A percentile compares a stretch with the other conserved stretches of the same genome.
These are phyloP conservation scores for Enteromius unitaeniatus DNA, from an alignment of 2,797 vertebrate genomes.

Conservation along the genomic window DNA sequence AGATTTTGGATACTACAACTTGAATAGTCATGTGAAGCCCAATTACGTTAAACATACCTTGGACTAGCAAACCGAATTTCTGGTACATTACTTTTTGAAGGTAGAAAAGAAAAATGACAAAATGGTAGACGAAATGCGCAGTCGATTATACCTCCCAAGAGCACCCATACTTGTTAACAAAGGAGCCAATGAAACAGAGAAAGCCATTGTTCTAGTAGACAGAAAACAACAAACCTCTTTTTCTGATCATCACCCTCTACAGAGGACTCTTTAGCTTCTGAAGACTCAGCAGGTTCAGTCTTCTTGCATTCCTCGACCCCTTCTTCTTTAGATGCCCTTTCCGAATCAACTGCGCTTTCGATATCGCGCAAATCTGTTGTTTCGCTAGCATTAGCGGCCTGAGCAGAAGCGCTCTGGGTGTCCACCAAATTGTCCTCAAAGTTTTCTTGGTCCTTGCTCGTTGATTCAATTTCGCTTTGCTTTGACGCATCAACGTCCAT, in stretches of 20 bases:
- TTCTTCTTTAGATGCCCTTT: constrained; percentile 84
- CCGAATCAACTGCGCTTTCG: constrained; percentile 83
- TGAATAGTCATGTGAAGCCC: constrained; percentile 26
- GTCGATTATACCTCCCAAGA: constrained; percentile 81
- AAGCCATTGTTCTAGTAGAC: constrained; percentile 97
- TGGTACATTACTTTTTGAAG: constrained; percentile 70
- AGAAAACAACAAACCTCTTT: constrained; percentile 99
- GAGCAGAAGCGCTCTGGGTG: constrained; percentile 83
- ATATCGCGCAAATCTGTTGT: constrained; percentile 80
- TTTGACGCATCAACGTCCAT: constrained; percentile 80
- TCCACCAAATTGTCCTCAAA: constrained; percentile 75
- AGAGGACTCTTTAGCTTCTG: constrained; percentile 97
- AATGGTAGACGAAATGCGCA: constrained; percentile 80
- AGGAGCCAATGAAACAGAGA: constrained; percentile 92
- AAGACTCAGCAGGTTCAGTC: constrained; percentile 88
- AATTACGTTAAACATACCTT: constrained; percentile 51
- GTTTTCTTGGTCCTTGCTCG: constrained; percentile 61
- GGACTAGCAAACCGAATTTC: constrained; percentile 63
- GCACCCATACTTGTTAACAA: constrained; percentile 81
- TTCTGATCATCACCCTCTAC: constrained; percentile 99
- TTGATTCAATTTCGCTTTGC: constrained; percentile 79
- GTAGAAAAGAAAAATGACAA: constrained; percentile 71
- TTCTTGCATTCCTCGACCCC: constrained; percentile 86
- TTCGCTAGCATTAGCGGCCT: constrained; percentile 85
- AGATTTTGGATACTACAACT: constrained; percentile 42